These are phyloP conservation scores for Mechanitis mazaeus DNA, from an alignment of 2,888 invertebrate species.

Conservation along the genomic window DNA sequence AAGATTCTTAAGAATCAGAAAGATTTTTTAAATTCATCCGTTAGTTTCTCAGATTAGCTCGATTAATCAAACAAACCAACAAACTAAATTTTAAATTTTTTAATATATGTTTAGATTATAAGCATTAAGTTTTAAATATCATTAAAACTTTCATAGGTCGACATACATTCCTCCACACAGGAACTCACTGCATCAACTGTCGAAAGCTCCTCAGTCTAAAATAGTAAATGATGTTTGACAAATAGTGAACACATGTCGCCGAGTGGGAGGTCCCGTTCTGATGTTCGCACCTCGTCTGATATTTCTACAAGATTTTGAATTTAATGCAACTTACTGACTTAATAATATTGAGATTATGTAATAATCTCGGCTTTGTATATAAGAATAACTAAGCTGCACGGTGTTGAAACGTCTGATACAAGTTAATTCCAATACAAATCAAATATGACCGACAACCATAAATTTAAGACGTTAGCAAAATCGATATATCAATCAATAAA, in stretches of 20 bases:
- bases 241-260: constrained; percentile 68
- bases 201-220: constrained; percentile 56
- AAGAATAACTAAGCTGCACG: not conserved
- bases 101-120: not conserved
- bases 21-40: too few species aligned
- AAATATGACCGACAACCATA: constrained; percentile 33
- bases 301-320: constrained; percentile 14
- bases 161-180: constrained; percentile 9
- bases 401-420: constrained; percentile 4
- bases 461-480: constrained; percentile 37
- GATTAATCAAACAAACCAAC: too few species aligned
- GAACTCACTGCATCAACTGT: constrained; percentile 38
- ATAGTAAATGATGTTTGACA: constrained; percentile 72
- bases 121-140: too few species aligned
- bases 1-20: too few species aligned
- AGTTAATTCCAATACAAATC: constrained; percentile 32
- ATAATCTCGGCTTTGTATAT: too few species aligned
- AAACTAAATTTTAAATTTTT: too few species aligned
- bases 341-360: too few species aligned
- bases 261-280: constrained; percentile 25
- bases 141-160: too few species aligned
- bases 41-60: too few species aligned
- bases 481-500: constrained; percentile 75
- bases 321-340: constrained; percentile 1
- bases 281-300: constrained; percentile 34